These are phyloP conservation scores for Nomada flava DNA, from an alignment of 2,888 invertebrate genomes.

Conservation along the genomic window DNA sequence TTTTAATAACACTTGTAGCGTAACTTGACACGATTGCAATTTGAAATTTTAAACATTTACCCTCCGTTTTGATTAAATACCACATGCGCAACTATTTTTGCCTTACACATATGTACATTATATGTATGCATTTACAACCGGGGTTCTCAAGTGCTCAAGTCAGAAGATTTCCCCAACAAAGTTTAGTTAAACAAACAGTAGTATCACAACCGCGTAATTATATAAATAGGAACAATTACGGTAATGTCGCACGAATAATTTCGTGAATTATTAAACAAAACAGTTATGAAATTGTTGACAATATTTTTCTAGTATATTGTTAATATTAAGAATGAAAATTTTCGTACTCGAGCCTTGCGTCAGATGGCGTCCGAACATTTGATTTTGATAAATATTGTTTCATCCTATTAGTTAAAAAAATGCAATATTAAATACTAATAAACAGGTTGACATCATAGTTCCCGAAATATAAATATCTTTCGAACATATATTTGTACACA, in stretches of 20 bases:
- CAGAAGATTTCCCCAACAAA: background rate
- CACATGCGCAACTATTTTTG: background rate
- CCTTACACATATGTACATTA: background rate
- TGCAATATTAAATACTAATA: too few relatives aligned
- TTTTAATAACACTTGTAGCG: background rate
- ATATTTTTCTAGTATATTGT: too few relatives aligned
- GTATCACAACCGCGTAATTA: background rate
- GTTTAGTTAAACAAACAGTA: background rate
- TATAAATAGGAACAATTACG: background rate
- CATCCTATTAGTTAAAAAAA: too few relatives aligned
- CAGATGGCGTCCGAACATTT: too few relatives aligned
- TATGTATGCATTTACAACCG: background rate
- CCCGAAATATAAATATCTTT: background rate
- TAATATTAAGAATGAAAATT: too few relatives aligned
- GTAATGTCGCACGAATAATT: background rate
- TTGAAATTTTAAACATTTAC: slow-evolving; percentile 28
- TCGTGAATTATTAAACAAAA: background rate
- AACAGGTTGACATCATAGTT: too few relatives aligned
- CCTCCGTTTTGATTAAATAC: background rate
- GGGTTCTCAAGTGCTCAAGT: slow-evolving; percentile 28
- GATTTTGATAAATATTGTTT: background rate
- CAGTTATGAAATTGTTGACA: background rate
- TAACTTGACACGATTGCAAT: background rate
- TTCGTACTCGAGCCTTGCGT: too few relatives aligned
- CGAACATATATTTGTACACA: too few relatives aligned